phyloP scores from a whole-genome alignment of 2,113 vertebrate genomes.

The Fulica atra region DNA sequence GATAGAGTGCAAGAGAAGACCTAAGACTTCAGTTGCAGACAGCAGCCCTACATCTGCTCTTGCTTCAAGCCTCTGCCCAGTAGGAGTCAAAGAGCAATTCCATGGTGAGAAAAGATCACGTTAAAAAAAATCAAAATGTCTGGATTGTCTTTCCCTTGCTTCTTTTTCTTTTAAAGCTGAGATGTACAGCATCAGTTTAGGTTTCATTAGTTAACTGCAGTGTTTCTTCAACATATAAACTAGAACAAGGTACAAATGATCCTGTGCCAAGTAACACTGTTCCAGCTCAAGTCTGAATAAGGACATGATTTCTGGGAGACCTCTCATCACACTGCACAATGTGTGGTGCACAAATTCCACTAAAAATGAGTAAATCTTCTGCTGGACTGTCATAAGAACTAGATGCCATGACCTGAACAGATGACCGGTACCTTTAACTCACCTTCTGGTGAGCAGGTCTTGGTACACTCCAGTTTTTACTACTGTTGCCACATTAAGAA shows the following conservation, averaged over 20 bases:
- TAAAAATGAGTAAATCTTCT: not conserved
- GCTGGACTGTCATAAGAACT: not conserved
- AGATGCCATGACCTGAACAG: not conserved
- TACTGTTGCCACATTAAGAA: not conserved
- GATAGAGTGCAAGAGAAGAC: conserved; percentile 95
- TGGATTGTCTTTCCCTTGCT: not conserved
- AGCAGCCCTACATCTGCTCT: conserved; percentile 79
- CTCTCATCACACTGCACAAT: not conserved
- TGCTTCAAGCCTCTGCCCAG: conserved; percentile 71
- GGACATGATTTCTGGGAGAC: not conserved
- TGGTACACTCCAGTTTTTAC: not conserved
- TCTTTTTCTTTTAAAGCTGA: not conserved
- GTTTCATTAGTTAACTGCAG: not conserved
- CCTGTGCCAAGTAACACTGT: not conserved
- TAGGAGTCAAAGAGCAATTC: conserved; percentile 78
- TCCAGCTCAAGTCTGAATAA: not conserved
- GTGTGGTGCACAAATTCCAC: not conserved
- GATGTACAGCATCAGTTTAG: not conserved
- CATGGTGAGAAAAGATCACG: conserved; percentile 72
- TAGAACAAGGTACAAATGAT: not conserved
- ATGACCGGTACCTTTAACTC: not conserved
- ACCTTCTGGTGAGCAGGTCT: not conserved
- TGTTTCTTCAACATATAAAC: not conserved
- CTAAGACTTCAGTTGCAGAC: conserved; percentile 77
- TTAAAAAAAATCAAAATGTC: not conserved